Conservation (phyloP, 2,888 invertebrate genomes). For the Dasysyrphus albostriatus region DNA sequence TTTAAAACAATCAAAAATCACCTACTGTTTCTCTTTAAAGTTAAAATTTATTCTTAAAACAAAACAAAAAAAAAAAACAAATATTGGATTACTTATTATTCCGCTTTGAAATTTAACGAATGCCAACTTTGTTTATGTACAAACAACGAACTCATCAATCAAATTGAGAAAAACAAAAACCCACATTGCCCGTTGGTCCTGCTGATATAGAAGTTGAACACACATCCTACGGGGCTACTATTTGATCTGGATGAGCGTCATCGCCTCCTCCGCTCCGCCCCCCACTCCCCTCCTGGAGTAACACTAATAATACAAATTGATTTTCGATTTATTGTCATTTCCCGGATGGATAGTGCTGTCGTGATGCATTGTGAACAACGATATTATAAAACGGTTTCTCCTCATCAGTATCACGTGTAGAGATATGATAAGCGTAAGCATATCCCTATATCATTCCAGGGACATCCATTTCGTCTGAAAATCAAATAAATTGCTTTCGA, state of each 20-base stretch:
- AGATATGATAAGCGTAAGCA: constrained; percentile 26
- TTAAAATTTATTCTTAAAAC: not conserved
- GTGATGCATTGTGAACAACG: constrained; percentile 30
- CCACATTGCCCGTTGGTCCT: not conserved
- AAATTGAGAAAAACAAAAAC: constrained; percentile 5
- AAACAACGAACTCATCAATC: constrained; percentile 8
- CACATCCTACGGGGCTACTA: not conserved
- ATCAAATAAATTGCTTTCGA: constrained; percentile 43
- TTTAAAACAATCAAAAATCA: too few species aligned
- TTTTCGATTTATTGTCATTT: constrained; percentile 45
- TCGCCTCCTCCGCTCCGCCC: not conserved
- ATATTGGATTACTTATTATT: not conserved
- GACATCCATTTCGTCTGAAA: constrained; percentile 25
- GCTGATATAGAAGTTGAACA: too few species aligned
- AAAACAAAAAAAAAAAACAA: too few species aligned
- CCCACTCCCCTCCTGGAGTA: not conserved
- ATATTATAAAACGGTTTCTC: constrained; percentile 18
- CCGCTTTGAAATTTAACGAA: not conserved
- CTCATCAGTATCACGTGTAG: constrained; percentile 5
- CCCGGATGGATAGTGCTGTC: constrained; percentile 30
- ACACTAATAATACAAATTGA: constrained; percentile 47
- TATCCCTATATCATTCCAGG: not conserved
- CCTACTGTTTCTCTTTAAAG: not conserved
- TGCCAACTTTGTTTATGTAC: not conserved
- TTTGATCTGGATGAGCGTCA: constrained; percentile 21